Percentiles rank a stretch among this genome's conserved stretches.
Evolutionary conservation across 2,113 vertebrate genomes (phyloP).

Genomic region (Aramus guarauna): DNA sequence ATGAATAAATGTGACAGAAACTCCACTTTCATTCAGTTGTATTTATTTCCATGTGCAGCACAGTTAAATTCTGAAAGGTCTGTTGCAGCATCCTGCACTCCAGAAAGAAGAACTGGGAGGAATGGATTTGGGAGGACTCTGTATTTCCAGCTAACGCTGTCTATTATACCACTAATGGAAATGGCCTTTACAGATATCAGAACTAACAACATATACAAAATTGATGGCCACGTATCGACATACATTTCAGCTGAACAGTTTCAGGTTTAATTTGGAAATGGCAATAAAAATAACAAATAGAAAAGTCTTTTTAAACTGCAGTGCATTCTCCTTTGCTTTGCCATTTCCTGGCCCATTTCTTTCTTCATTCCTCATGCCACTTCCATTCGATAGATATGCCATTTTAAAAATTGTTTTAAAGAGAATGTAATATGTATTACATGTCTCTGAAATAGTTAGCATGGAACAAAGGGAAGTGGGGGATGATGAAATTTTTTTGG

Average conservation of each 20-base stretch:
- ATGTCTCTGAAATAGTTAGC: background rate
- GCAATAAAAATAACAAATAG: background rate
- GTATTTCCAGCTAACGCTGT: background rate
- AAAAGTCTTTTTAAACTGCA: background rate
- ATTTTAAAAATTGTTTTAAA: background rate
- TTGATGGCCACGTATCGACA: background rate
- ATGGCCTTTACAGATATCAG: background rate
- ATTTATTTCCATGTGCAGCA: background rate
- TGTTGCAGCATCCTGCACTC: background rate
- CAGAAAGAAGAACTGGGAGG: background rate
- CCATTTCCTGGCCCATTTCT: background rate
- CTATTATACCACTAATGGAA: background rate
- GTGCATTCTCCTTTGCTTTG: background rate
- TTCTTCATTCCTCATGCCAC: background rate
- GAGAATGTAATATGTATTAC: background rate
- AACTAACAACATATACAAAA: background rate
- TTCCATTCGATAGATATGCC: background rate
- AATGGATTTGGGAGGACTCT: background rate
- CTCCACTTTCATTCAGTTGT: background rate
- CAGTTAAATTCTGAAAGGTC: background rate
- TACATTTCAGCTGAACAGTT: background rate
- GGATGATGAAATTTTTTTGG: fast-evolving
- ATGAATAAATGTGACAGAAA: constrained; percentile 20
- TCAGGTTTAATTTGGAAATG: background rate
- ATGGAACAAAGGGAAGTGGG: background rate